These are phyloP conservation scores for Zosterops lateralis DNA, from an alignment of 2,113 vertebrate species.

Conservation along the genomic window DNA sequence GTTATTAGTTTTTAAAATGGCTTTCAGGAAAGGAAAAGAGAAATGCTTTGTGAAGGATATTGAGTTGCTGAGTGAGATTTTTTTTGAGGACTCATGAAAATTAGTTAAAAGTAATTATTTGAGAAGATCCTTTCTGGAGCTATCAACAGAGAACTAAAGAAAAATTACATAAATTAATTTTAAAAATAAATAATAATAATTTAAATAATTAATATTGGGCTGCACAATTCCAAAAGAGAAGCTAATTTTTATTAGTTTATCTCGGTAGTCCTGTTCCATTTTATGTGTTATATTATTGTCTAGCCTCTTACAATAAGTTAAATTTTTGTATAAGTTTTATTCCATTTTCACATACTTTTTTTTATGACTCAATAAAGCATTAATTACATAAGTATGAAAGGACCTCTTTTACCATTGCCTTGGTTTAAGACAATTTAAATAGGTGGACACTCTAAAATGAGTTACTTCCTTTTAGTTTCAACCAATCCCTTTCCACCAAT, in stretches of 20 bases:
- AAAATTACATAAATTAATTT: not conserved
- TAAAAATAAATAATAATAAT: not conserved
- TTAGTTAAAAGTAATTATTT: not conserved
- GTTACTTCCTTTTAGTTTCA: not conserved
- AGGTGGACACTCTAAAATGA: not conserved
- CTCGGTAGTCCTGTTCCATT: not conserved
- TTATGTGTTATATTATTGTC: not conserved
- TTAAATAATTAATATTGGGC: not conserved
- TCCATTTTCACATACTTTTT: not conserved
- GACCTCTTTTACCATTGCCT: not conserved
- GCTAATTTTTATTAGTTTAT: not conserved
- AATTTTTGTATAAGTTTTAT: not conserved
- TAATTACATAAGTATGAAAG: not conserved
- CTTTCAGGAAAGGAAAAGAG: not conserved
- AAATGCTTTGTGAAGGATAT: not conserved
- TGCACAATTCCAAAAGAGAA: not conserved
- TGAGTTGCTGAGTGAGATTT: not conserved
- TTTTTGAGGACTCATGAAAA: not conserved
- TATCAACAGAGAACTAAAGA: not conserved
- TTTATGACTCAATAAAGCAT: not conserved
- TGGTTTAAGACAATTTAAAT: not conserved
- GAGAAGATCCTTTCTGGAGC: not conserved
- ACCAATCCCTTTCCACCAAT: not conserved
- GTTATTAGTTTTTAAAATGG: not conserved
- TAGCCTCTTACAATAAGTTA: not conserved